Conservation (phyloP, 1,140 invertebrate genomes). For the Drosophila gunungcola region DNA sequence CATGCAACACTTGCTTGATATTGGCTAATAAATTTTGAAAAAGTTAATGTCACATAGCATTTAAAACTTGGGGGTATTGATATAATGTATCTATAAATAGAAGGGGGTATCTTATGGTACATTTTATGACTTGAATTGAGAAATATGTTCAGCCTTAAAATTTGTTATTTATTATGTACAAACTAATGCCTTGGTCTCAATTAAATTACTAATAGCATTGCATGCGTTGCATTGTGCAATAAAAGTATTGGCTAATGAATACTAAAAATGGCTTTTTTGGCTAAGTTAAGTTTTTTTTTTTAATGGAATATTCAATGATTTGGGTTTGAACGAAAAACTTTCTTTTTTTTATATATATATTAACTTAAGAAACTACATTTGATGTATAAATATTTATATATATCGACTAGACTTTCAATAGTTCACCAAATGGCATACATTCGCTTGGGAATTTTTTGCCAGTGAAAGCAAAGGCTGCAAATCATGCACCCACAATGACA, state of each 20-base stretch:
- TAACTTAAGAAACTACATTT: neutral
- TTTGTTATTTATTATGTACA: neutral
- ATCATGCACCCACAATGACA: constrained; percentile 3
- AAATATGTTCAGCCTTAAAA: neutral
- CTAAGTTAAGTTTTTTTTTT: too few species aligned
- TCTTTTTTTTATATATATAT: too few species aligned
- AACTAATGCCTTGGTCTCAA: neutral
- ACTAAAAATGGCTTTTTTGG: neutral
- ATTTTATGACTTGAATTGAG: neutral
- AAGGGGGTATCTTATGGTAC: neutral
- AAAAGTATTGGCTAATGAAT: neutral
- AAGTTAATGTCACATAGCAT: constrained; percentile 11
- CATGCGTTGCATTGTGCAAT: neutral
- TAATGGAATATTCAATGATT: too few species aligned
- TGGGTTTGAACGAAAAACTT: too few species aligned
- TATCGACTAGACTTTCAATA: neutral
- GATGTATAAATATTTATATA: neutral
- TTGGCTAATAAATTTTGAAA: neutral
- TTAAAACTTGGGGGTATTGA: constrained; percentile 1
- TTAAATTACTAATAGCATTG: neutral
- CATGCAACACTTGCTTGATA: constrained; percentile 3
- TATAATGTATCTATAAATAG: constrained; percentile 16
- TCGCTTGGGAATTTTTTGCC: neutral
- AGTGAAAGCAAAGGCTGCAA: constrained; percentile 4
- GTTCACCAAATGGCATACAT: constrained; percentile 1